A percentile compares a stretch with the other conserved stretches of the same genome.
Conservation (phyloP, 1,140 invertebrate genomes). For the Pseudoatta argentina region DNA sequence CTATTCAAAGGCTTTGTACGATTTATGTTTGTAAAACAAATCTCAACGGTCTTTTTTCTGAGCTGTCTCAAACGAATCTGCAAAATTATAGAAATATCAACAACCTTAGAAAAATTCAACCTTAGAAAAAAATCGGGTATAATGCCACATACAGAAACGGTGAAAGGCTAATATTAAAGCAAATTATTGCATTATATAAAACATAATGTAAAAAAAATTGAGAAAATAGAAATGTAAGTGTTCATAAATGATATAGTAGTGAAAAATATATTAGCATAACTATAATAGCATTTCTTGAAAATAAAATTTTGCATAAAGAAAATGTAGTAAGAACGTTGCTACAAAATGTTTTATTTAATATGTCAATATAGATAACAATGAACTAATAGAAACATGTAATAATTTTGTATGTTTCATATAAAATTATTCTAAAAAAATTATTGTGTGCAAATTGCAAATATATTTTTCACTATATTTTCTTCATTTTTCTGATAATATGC, state of each 20-base stretch:
- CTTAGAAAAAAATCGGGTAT: no score
- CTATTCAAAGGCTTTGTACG: no score
- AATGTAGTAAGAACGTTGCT: no score
- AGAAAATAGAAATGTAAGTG: not conserved
- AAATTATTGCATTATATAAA: not conserved
- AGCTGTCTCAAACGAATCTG: no score
- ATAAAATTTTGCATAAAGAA: not conserved
- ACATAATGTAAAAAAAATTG: not conserved
- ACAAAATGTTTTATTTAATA: not conserved
- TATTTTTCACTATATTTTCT: not conserved
- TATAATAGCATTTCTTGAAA: not conserved
- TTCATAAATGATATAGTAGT: not conserved
- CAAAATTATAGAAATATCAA: no score
- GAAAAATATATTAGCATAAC: not conserved
- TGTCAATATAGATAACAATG: not conserved
- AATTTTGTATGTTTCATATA: not conserved
- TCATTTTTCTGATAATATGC: not conserved
- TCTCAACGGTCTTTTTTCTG: no score
- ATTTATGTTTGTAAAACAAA: no score
- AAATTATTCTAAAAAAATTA: conserved; percentile 2
- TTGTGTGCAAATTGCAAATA: not conserved
- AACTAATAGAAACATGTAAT: not conserved
- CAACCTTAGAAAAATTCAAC: no score
- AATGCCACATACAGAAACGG: no score
- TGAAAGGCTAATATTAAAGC: not conserved